Evolutionary conservation across 2,888 invertebrate genomes (phyloP).

Genomic region (Epirrhoe alternata): DNA sequence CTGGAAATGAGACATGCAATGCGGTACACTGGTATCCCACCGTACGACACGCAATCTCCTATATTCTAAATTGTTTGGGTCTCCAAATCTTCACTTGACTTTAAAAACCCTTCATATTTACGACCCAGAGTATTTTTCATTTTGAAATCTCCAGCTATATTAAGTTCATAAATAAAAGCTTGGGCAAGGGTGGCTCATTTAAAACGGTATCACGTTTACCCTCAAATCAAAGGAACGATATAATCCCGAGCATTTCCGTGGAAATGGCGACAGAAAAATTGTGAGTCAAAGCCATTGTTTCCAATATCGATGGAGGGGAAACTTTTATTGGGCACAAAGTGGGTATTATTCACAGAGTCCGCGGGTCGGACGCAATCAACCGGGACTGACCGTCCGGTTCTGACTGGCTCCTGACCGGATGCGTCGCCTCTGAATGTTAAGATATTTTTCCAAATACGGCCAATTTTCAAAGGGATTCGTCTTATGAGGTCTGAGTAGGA

Average conservation of each 20-base stretch:
- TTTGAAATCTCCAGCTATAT: slow-evolving; percentile 36
- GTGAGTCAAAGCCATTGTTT: slow-evolving; percentile 82
- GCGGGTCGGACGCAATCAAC: slow-evolving; percentile 76
- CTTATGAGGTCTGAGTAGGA: slow-evolving; percentile 74
- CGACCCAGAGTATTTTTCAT: slow-evolving; percentile 31
- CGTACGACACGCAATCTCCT: not conserved
- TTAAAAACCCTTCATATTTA: slow-evolving; percentile 24
- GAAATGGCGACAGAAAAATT: slow-evolving; percentile 71
- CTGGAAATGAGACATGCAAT: not conserved
- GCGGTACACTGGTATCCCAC: not conserved
- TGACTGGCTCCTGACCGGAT: slow-evolving; percentile 58
- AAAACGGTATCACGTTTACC: slow-evolving; percentile 75
- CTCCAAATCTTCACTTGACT: slow-evolving; percentile 9
- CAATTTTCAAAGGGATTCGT: slow-evolving; percentile 79
- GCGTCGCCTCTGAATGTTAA: slow-evolving; percentile 80
- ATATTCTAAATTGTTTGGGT: slow-evolving; percentile 9
- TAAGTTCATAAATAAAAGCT: slow-evolving; percentile 53
- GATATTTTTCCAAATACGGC: slow-evolving; percentile 79
- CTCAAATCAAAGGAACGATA: slow-evolving; percentile 79
- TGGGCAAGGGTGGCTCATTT: slow-evolving; percentile 61
- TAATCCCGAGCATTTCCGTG: slow-evolving; percentile 71
- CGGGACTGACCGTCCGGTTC: slow-evolving; percentile 37
- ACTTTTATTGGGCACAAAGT: slow-evolving; percentile 83
- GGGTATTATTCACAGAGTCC: slow-evolving; percentile 81
- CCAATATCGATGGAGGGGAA: slow-evolving; percentile 78